These are phyloP conservation scores for Intellagama lesueurii DNA, from an alignment of 2,797 vertebrate genomes.

Conservation along the genomic window DNA sequence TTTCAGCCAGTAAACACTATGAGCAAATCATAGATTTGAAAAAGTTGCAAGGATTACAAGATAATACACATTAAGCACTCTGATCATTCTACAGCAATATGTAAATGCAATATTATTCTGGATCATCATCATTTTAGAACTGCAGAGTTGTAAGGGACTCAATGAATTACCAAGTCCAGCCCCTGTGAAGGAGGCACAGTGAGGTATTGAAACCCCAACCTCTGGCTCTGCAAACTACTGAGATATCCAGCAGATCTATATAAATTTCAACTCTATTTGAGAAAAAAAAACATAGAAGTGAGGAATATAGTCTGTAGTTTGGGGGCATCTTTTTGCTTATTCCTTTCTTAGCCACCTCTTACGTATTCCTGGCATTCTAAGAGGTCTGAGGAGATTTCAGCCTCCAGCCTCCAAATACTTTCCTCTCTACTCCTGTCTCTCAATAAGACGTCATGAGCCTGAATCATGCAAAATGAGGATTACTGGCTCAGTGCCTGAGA, in stretches of 20 bases:
- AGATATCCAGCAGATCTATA: neutral
- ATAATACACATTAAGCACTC: neutral
- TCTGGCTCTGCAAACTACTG: too few species aligned
- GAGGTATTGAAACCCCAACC: too few species aligned
- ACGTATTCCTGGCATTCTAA: neutral
- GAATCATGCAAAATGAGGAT: conserved; percentile 28
- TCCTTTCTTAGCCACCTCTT: neutral
- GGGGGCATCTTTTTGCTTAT: neutral
- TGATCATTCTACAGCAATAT: neutral
- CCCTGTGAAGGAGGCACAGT: too few species aligned
- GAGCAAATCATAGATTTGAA: neutral
- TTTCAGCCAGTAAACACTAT: neutral
- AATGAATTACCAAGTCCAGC: too few species aligned
- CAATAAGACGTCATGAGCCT: conserved; percentile 16
- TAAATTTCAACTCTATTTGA: neutral
- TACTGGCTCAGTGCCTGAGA: neutral
- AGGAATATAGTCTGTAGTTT: neutral
- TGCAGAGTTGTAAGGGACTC: too few species aligned
- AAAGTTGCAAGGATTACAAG: neutral
- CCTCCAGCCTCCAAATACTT: conserved; percentile 26
- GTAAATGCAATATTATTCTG: neutral
- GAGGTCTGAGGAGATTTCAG: neutral
- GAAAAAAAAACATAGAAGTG: neutral
- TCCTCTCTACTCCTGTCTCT: conserved; percentile 7
- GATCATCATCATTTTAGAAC: neutral